Percentiles rank a stretch among this genome's conserved stretches.
Conservation (phyloP, 2,888 invertebrate species). For the Ferrisia virgata region DNA sequence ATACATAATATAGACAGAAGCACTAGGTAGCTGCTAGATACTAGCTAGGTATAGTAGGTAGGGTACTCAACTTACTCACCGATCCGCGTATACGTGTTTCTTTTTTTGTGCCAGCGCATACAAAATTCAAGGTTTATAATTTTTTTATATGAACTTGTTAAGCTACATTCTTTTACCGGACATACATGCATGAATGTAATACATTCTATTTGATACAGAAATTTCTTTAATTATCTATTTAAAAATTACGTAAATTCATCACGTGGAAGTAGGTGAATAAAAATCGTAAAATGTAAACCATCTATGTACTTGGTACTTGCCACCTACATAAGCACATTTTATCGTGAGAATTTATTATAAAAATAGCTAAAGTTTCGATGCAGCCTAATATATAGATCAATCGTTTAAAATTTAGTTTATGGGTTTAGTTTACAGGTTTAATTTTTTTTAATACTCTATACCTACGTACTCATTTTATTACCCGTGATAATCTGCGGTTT, state of each 20-base stretch:
- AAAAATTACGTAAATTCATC: constrained; percentile 27
- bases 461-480: too few relatives aligned
- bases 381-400: not conserved
- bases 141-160: not conserved
- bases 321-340: not conserved
- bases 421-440: not conserved
- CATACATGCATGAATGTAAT: not conserved
- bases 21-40: too few relatives aligned
- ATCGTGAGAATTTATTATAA: not conserved
- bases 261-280: not conserved
- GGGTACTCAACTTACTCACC: too few relatives aligned
- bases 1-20: too few relatives aligned
- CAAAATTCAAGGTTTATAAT: not conserved
- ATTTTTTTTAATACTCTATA: not conserved
- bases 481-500: not conserved
- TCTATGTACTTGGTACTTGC: not conserved
- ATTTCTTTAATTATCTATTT: not conserved
- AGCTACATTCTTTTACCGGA: not conserved
- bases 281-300: not conserved
- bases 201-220: not conserved
- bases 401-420: not conserved
- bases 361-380: not conserved
- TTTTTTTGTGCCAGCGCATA: not conserved
- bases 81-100: too few relatives aligned
- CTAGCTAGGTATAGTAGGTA: too few relatives aligned